These are phyloP conservation scores for Anarhynchus alexandrinus DNA, from an alignment of 2,113 vertebrate species.

Conservation along the genomic window DNA sequence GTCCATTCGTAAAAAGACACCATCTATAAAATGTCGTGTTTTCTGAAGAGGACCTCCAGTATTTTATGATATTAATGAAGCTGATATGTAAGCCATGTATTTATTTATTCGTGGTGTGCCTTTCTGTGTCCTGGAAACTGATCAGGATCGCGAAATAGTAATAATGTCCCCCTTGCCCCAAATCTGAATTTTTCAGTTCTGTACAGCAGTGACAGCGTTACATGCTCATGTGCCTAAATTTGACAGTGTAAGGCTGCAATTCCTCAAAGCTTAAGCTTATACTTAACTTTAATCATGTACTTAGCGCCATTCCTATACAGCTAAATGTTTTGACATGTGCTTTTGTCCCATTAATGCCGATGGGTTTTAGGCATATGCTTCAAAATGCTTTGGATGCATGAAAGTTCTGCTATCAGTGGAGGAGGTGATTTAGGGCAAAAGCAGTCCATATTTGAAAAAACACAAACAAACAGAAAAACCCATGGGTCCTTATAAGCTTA, in stretches of 20 bases:
- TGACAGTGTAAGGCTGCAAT: not conserved
- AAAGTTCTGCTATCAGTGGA: not conserved
- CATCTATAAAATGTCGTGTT: rapidly evolving
- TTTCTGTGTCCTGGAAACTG: not conserved
- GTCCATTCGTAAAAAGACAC: not conserved
- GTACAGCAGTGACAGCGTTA: not conserved
- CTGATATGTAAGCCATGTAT: not conserved
- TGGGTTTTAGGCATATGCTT: not conserved
- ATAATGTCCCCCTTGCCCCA: not conserved
- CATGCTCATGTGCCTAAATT: not conserved
- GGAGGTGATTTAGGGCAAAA: not conserved
- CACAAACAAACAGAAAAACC: not conserved
- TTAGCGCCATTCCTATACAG: not conserved
- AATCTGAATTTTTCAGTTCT: not conserved
- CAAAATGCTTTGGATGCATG: not conserved
- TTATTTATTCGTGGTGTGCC: not conserved
- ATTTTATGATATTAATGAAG: not conserved
- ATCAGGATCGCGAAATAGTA: not conserved
- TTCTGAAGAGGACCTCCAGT: not conserved
- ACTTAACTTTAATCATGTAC: not conserved
- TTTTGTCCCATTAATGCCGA: not conserved
- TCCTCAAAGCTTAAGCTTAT: not conserved
- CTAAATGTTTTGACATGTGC: not conserved
- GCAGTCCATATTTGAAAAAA: not conserved
- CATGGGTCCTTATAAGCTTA: not conserved